phyloP scores from a whole-genome alignment of 2,888 invertebrate genomes.

The Tridacna crocea region DNA sequence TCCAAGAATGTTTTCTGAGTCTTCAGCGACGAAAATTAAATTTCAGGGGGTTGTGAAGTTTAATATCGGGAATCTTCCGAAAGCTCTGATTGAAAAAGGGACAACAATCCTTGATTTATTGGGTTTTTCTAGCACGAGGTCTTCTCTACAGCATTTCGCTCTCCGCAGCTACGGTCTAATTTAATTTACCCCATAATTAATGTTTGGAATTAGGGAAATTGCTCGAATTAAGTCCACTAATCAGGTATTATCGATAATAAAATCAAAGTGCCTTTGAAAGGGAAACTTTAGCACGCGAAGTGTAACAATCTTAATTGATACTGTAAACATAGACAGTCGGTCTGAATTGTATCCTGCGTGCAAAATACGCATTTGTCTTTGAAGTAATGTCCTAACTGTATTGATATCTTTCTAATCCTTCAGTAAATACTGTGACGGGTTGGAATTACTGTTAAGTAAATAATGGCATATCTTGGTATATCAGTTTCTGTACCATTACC shows the following conservation, averaged over 20 bases:
- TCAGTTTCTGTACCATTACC: too few relatives aligned
- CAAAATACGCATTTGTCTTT: conserved; percentile 1
- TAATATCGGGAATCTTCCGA: neutral
- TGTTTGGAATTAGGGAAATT: conserved; percentile 67
- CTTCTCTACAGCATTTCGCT: conserved; percentile 36
- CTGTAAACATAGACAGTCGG: conserved; percentile 28
- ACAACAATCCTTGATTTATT: conserved; percentile 44
- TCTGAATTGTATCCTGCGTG: conserved; percentile 4
- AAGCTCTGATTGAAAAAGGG: neutral
- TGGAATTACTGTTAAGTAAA: too few relatives aligned
- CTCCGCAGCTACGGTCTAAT: conserved; percentile 58
- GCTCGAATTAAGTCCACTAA: conserved; percentile 62
- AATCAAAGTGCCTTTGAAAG: conserved; percentile 40
- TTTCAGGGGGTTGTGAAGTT: too few relatives aligned
- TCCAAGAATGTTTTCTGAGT: too few relatives aligned
- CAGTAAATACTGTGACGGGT: too few relatives aligned
- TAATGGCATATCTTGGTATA: too few relatives aligned
- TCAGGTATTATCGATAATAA: conserved; percentile 62
- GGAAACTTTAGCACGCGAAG: conserved; percentile 42
- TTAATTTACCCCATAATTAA: conserved; percentile 65
- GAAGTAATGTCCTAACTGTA: conserved; percentile 11
- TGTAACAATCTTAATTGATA: conserved; percentile 32
- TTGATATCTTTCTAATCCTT: too few relatives aligned
- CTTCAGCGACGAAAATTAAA: too few relatives aligned
- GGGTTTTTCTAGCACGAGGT: conserved; percentile 54